These are phyloP conservation scores for Pogonocherus hispidulus DNA, from an alignment of 2,888 invertebrate genomes.

Conservation along the genomic window DNA sequence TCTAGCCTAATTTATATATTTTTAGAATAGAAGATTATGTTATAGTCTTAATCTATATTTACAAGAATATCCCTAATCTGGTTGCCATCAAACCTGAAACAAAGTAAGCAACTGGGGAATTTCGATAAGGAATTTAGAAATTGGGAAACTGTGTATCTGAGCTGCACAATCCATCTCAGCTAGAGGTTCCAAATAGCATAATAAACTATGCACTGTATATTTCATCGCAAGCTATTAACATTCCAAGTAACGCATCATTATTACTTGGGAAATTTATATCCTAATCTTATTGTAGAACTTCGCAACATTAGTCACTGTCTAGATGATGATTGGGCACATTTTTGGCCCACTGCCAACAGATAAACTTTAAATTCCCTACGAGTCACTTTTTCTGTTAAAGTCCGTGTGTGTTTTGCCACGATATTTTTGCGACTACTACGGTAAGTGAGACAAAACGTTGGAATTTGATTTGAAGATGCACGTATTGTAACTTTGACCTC, in stretches of 20 bases:
- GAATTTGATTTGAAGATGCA: too few species aligned
- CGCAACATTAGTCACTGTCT: neutral
- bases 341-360: neutral
- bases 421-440: neutral
- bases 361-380: slow-evolving; percentile 2
- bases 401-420: neutral
- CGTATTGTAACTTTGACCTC: too few species aligned
- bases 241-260: neutral
- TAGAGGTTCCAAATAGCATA: too few species aligned
- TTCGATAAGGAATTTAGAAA: too few species aligned
- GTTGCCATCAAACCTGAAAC: too few species aligned
- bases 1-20: too few species aligned
- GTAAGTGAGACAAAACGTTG: neutral
- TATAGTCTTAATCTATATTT: too few species aligned
- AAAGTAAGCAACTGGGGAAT: too few species aligned
- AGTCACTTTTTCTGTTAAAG: neutral
- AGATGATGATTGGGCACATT: neutral
- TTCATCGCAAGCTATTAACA: neutral
- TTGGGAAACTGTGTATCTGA: neutral
- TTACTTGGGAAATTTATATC: neutral
- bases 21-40: too few species aligned
- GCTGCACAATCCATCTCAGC: too few species aligned
- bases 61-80: too few species aligned
- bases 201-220: neutral
- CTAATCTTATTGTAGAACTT: neutral